Conservation (phyloP, 2,797 vertebrate species). For the Oreochromis grahami region DNA sequence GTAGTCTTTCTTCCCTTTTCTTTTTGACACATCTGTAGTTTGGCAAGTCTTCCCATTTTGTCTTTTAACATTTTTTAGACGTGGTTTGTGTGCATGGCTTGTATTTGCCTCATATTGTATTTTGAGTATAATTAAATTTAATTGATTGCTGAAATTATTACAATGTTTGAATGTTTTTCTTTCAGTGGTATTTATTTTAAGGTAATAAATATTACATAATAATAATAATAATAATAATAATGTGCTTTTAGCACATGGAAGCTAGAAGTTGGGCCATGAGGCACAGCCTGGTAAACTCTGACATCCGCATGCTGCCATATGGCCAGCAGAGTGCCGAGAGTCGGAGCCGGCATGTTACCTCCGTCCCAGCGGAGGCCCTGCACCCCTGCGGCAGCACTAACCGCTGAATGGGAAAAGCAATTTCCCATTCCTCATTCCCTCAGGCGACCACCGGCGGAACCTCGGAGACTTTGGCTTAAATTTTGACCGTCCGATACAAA, state of each 20-base stretch:
- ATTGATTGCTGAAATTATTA: background rate
- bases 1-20: background rate
- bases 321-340: slow-evolving; percentile 41
- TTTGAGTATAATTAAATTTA: background rate
- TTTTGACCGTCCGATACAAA: background rate
- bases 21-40: background rate
- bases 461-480: background rate
- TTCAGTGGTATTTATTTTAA: background rate
- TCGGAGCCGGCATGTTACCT: slow-evolving; percentile 20
- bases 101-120: background rate
- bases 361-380: slow-evolving; percentile 44
- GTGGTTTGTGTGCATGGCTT: too few relatives aligned
- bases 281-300: background rate
- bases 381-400: slow-evolving; percentile 30
- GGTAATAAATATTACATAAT: background rate
- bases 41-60: background rate
- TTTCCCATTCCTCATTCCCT: slow-evolving; percentile 31
- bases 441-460: slow-evolving; percentile 8
- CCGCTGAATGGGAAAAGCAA: slow-evolving; percentile 11
- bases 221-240: background rate
- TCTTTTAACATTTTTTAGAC: background rate
- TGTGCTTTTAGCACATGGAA: background rate
- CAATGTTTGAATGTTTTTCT: background rate
- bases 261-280: background rate
- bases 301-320: slow-evolving; percentile 55